phyloP scores from a whole-genome alignment of 2,113 vertebrate genomes.

The Pygathrix nemaeus region DNA sequence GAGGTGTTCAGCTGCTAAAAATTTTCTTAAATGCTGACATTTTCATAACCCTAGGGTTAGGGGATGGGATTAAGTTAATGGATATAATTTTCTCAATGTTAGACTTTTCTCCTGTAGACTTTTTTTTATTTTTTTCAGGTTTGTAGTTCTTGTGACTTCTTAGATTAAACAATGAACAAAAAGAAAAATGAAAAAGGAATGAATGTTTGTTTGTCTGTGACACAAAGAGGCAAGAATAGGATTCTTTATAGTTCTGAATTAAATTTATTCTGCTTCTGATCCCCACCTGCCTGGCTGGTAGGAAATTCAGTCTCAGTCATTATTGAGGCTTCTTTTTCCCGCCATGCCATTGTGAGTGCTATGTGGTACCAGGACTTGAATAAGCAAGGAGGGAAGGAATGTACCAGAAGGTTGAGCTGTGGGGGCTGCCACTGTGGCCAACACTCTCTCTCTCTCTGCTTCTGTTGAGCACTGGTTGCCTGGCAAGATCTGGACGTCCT shows the following conservation, averaged over 20 bases:
- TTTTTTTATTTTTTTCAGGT: background rate
- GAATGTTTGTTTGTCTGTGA: background rate
- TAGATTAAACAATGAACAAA: background rate
- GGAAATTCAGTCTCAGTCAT: background rate
- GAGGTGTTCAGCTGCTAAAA: background rate
- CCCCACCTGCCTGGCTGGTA: background rate
- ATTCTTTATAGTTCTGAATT: background rate
- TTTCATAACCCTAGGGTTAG: background rate
- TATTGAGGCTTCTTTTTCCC: background rate
- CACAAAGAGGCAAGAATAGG: background rate
- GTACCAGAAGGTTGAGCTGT: no score
- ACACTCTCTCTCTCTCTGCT: background rate
- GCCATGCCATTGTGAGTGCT: background rate
- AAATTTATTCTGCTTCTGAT: background rate
- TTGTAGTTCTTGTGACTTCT: background rate
- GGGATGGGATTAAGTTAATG: background rate
- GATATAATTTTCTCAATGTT: background rate
- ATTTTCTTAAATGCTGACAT: background rate
- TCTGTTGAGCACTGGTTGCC: background rate
- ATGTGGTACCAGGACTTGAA: background rate
- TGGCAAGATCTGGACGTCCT: background rate
- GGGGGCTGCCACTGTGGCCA: background rate
- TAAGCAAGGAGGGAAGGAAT: background rate
- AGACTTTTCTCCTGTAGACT: conserved; percentile 1
- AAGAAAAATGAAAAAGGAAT: background rate